Conservation (phyloP, 2,113 vertebrate genomes). For the Geococcyx californianus region DNA sequence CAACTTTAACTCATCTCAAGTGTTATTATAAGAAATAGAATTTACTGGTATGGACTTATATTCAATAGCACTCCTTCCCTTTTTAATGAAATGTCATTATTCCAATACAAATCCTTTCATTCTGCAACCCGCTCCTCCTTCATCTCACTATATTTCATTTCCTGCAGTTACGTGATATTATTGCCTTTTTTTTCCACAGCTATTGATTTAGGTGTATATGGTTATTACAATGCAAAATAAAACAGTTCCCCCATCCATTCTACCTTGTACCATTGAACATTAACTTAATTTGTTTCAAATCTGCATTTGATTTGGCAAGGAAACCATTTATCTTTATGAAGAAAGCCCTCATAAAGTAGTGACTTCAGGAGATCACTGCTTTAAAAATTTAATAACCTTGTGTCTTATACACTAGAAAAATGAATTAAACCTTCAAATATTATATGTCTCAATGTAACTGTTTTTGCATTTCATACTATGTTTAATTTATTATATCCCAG, state of each 20-base stretch:
- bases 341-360: conserved; percentile 87
- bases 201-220: conserved; percentile 95
- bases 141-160: conserved; percentile 89
- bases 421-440: conserved; percentile 86
- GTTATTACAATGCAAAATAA: conserved; percentile 95
- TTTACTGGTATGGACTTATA: conserved; percentile 84
- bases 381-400: conserved; percentile 88
- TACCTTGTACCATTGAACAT: conserved; percentile 87
- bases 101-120: conserved; percentile 92
- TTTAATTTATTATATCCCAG: conserved; percentile 80
- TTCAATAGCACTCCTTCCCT: conserved; percentile 79
- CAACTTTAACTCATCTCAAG: conserved; percentile 82
- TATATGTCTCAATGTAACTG: conserved; percentile 83
- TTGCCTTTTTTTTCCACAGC: conserved; percentile 83
- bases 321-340: conserved; percentile 92
- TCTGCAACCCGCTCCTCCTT: conserved; percentile 73
- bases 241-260: conserved; percentile 89
- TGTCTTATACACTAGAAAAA: conserved; percentile 86
- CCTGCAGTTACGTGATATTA: conserved; percentile 88
- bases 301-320: conserved; percentile 91
- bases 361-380: conserved; percentile 84
- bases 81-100: conserved; percentile 95
- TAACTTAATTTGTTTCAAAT: conserved; percentile 91
- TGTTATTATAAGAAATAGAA: conserved; percentile 87
- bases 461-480: conserved; percentile 83